A percentile compares a stretch with the other conserved stretches of the same genome.
phyloP scores from a whole-genome alignment of 2,888 invertebrate genomes.

The Leucophenga montana region DNA sequence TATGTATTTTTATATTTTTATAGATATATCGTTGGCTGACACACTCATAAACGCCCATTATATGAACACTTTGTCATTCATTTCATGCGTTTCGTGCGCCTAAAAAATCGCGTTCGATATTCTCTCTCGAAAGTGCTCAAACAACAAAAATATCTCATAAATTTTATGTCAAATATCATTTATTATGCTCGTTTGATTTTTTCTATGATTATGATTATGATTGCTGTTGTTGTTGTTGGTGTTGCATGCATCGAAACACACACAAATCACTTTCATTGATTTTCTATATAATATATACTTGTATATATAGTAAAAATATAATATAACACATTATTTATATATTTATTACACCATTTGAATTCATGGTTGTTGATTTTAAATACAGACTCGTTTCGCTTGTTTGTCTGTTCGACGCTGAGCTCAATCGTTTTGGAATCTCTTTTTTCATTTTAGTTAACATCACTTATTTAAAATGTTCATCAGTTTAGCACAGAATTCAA shows the following conservation, averaged over 20 bases:
- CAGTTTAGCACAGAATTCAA: neutral
- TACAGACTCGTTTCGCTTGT: neutral
- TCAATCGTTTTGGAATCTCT: slow-evolving; percentile 8
- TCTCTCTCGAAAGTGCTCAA: no score
- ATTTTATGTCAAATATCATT: slow-evolving; percentile 24
- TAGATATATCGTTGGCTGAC: neutral
- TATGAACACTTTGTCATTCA: neutral
- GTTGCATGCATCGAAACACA: neutral
- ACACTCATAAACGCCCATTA: neutral
- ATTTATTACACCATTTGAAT: slow-evolving; percentile 16
- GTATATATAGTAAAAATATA: slow-evolving; percentile 14
- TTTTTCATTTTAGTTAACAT: slow-evolving; percentile 10
- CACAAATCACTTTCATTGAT: slow-evolving; percentile 26
- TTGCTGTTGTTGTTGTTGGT: neutral
- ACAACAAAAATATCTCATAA: slow-evolving; percentile 13
- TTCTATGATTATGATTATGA: neutral
- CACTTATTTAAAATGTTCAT: neutral
- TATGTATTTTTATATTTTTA: neutral
- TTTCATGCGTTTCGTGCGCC: neutral
- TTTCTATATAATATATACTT: slow-evolving; percentile 1
- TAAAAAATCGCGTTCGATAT: neutral
- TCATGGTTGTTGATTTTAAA: slow-evolving; percentile 26
- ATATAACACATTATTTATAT: neutral
- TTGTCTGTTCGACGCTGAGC: neutral
- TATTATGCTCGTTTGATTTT: slow-evolving; percentile 6